These are phyloP conservation scores for Ovibos moschatus DNA, from an alignment of 2,113 vertebrate genomes.

Conservation along the genomic window DNA sequence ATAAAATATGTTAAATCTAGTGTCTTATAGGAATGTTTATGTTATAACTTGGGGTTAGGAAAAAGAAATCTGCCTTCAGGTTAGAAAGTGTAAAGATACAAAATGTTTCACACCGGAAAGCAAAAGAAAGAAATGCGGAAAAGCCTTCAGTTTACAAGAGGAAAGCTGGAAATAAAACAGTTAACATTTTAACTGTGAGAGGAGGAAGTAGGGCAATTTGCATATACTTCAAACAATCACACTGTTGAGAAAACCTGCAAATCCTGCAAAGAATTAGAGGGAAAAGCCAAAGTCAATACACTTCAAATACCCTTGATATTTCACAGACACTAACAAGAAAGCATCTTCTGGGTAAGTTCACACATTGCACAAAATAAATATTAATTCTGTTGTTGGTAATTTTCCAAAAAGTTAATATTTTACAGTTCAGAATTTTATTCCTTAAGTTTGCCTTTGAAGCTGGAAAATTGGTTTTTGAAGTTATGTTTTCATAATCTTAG, in stretches of 20 bases:
- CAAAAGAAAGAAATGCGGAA: constrained; percentile 30
- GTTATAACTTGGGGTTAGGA: background rate
- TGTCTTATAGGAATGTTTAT: background rate
- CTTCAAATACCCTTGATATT: constrained; percentile 60
- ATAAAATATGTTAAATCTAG: background rate
- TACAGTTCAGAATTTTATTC: constrained; percentile 63
- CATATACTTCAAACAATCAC: constrained; percentile 73
- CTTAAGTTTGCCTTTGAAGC: constrained; percentile 66
- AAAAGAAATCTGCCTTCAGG: background rate
- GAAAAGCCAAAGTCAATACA: constrained; percentile 71
- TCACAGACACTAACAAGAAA: constrained; percentile 56
- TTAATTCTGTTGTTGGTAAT: constrained; percentile 57
- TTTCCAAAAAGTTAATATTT: constrained; percentile 72
- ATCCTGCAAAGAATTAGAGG: constrained; percentile 72
- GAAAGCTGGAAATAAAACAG: constrained; percentile 59
- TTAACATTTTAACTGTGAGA: constrained; percentile 58
- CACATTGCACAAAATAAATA: constrained; percentile 69
- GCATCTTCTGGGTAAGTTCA: constrained; percentile 57
- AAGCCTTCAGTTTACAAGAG: constrained; percentile 45
- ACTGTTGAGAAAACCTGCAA: constrained; percentile 65
- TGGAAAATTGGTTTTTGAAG: constrained; percentile 55
- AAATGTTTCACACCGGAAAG: constrained; percentile 47
- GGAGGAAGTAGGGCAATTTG: constrained; percentile 67
- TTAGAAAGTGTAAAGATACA: constrained; percentile 35
- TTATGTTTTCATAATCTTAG: constrained; percentile 46